These are phyloP conservation scores for Conops quadrifasciatus DNA, from an alignment of 2,888 invertebrate species.

Conservation along the genomic window DNA sequence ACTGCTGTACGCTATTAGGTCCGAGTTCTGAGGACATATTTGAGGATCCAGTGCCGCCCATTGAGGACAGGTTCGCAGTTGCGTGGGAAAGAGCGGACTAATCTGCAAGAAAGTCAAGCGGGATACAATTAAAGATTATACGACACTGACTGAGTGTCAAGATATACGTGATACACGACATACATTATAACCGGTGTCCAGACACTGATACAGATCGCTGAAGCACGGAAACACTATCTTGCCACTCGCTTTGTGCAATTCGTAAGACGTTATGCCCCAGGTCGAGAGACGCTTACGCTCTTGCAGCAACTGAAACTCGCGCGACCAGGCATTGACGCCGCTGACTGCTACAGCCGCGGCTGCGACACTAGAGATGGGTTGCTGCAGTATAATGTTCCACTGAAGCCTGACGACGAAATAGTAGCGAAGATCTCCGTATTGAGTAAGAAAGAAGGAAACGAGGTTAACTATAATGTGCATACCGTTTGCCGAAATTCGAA, in stretches of 20 bases:
- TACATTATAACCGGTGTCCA: constrained; percentile 77
- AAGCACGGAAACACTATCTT: constrained; percentile 91
- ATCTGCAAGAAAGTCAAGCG: constrained; percentile 46
- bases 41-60: constrained; percentile 82
- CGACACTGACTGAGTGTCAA: background rate
- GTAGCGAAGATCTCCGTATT: background rate
- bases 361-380: constrained; percentile 74
- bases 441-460: background rate
- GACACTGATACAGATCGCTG: constrained; percentile 86
- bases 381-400: constrained; percentile 85
- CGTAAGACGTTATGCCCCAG: constrained; percentile 94
- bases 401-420: constrained; percentile 68
- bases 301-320: constrained; percentile 90
- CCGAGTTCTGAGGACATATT: constrained; percentile 69
- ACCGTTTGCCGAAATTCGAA: constrained; percentile 27
- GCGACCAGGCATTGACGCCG: constrained; percentile 71
- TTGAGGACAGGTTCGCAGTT: constrained; percentile 70
- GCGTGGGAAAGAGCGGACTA: constrained; percentile 74
- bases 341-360: constrained; percentile 44
- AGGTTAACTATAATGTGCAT: background rate
- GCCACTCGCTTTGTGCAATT: constrained; percentile 82
- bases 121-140: background rate
- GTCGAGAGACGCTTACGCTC: constrained; percentile 91
- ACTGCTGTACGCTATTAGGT: constrained; percentile 89
- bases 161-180: constrained; percentile 47